These are phyloP conservation scores for Sebastiscus albofasciatus DNA, from an alignment of 2,797 vertebrate species.

Conservation along the genomic window DNA sequence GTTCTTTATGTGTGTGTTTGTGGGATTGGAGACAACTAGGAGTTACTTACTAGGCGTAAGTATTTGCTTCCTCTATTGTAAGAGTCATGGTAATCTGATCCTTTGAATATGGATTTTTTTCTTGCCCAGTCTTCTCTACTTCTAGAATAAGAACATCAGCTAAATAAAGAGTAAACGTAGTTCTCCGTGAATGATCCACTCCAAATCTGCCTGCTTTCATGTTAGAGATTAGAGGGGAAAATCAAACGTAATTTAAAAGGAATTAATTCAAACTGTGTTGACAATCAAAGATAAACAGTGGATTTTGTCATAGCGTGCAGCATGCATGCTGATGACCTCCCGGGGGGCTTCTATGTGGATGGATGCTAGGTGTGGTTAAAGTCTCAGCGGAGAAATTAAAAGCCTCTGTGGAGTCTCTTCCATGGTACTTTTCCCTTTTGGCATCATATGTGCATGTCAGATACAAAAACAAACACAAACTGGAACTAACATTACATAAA, in stretches of 20 bases:
- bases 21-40: background rate
- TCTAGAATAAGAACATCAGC: background rate
- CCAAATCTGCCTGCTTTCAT: background rate
- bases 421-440: conserved; percentile 62
- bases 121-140: background rate
- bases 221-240: conserved; percentile 1
- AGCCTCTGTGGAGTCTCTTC: conserved; percentile 53
- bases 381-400: conserved; percentile 44
- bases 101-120: background rate
- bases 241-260: conserved; percentile 32
- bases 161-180: background rate
- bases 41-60: background rate
- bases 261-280: conserved; percentile 37
- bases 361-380: conserved; percentile 60
- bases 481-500: background rate
- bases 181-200: background rate
- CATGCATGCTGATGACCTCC: conserved; percentile 62
- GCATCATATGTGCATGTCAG: conserved; percentile 13
- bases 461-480: conserved; percentile 63
- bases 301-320: conserved; percentile 20
- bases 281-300: conserved; percentile 40
- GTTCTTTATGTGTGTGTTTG: background rate
- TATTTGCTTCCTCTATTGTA: background rate
- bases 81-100: conserved; percentile 1
- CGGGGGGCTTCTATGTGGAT: conserved; percentile 38